Percentiles rank a stretch among this genome's conserved stretches.
Conservation (phyloP, 2,888 invertebrate species). For the Eupithecia dodoneata region DNA sequence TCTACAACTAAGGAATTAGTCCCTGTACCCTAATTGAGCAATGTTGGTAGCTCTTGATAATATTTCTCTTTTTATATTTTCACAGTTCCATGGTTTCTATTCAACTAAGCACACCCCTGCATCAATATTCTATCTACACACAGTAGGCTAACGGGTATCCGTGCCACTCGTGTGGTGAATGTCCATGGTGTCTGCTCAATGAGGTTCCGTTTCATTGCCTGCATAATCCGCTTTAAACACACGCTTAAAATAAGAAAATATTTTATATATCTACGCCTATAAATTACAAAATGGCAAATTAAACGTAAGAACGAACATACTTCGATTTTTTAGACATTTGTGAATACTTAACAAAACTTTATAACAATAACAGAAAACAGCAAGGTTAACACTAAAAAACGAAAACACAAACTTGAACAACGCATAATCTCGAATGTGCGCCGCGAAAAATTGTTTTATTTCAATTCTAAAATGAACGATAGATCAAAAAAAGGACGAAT, state of each 20-base stretch:
- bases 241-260: no score
- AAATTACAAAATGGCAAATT: constrained; percentile 8
- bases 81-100: neutral
- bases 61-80: neutral
- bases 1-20: neutral
- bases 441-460: no score
- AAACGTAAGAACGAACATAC: neutral
- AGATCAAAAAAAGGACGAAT: no score
- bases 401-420: no score
- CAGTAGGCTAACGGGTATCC: constrained; percentile 69
- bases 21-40: neutral
- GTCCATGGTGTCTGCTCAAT: constrained; percentile 51
- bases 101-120: constrained; percentile 39
- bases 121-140: constrained; percentile 67
- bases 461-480: no score
- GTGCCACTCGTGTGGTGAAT: constrained; percentile 62
- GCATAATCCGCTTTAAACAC: constrained; percentile 32
- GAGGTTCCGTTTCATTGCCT: constrained; percentile 44
- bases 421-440: no score
- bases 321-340: no score
- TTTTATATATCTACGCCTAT: no score
- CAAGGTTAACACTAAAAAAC: no score
- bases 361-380: no score
- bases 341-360: no score
- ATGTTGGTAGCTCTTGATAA: neutral